Conservation (phyloP, 2,797 vertebrate genomes). For the Nasua narica region DNA sequence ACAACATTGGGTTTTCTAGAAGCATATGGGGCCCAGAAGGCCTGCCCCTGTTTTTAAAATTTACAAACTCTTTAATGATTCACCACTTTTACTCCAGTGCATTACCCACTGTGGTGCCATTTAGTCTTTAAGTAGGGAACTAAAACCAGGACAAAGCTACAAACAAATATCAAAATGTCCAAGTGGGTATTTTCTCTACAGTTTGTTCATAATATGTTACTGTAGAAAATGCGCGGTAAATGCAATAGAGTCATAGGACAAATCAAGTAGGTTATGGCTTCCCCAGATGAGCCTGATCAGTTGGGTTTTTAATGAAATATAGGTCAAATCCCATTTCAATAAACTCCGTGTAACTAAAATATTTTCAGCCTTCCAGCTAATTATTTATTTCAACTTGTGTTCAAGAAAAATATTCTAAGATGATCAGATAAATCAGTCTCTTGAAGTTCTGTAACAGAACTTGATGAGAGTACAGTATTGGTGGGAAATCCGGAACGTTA, state of each 20-base stretch:
- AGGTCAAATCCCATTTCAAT: not conserved
- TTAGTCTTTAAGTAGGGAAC: slow-evolving; percentile 66
- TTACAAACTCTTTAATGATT: slow-evolving; percentile 75
- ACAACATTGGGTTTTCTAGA: slow-evolving; percentile 55
- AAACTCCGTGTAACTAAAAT: not conserved
- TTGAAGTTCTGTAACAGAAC: slow-evolving; percentile 13
- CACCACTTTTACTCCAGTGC: slow-evolving; percentile 59
- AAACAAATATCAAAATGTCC: slow-evolving; percentile 63
- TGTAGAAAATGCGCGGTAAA: slow-evolving; percentile 34
- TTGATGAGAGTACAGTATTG: not conserved
- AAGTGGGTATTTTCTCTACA: slow-evolving; percentile 56
- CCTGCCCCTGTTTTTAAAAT: slow-evolving; percentile 75
- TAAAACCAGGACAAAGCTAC: slow-evolving; percentile 69
- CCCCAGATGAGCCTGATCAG: not conserved
- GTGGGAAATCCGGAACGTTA: not conserved
- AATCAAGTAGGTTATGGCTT: slow-evolving; percentile 39
- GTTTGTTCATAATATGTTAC: slow-evolving; percentile 16
- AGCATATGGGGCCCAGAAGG: slow-evolving; percentile 73
- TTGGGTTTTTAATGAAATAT: slow-evolving; percentile 56
- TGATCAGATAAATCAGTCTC: slow-evolving; percentile 23
- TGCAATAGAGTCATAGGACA: slow-evolving; percentile 31
- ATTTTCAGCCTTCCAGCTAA: not conserved
- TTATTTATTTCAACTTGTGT: slow-evolving; percentile 43
- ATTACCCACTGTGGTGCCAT: slow-evolving; percentile 59
- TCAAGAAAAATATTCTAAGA: slow-evolving; percentile 25